These are phyloP conservation scores for Ypsolopha sequella DNA, from an alignment of 2,888 invertebrate species.

Conservation along the genomic window DNA sequence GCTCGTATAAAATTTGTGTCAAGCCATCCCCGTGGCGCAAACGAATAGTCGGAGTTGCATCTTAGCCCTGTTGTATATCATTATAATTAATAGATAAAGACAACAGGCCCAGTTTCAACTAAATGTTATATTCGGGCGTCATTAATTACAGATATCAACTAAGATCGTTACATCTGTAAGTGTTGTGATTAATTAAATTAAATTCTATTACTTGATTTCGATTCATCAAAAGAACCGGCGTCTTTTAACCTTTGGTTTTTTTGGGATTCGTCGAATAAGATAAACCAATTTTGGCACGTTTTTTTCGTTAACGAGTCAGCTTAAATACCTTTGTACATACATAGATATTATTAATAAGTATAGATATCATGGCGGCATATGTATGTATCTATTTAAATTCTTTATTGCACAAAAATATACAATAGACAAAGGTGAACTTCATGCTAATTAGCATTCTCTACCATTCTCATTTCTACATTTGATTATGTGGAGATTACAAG, in stretches of 20 bases:
- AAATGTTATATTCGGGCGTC: background rate
- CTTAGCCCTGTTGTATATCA: background rate
- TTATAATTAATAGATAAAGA: slow-evolving; percentile 29
- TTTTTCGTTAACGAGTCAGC: background rate
- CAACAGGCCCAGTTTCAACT: slow-evolving; percentile 16
- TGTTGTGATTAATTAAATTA: slow-evolving; percentile 9
- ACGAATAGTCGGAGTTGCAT: no score
- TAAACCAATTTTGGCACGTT: background rate
- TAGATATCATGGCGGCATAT: no score
- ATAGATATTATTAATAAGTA: no score
- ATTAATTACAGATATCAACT: background rate
- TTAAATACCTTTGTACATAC: no score
- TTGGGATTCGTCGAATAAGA: background rate
- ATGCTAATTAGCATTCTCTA: no score
- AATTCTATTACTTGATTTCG: slow-evolving; percentile 2
- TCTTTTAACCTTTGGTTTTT: background rate
- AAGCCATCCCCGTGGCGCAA: no score
- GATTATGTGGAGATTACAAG: no score
- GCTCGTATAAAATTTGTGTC: no score
- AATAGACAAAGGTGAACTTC: no score
- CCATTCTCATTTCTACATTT: no score
- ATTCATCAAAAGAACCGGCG: slow-evolving; percentile 13
- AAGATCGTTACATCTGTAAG: slow-evolving; percentile 1
- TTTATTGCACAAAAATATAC: no score
- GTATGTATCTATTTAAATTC: no score